Conservation (phyloP, 2,113 vertebrate genomes). For the Abramis brama region DNA sequence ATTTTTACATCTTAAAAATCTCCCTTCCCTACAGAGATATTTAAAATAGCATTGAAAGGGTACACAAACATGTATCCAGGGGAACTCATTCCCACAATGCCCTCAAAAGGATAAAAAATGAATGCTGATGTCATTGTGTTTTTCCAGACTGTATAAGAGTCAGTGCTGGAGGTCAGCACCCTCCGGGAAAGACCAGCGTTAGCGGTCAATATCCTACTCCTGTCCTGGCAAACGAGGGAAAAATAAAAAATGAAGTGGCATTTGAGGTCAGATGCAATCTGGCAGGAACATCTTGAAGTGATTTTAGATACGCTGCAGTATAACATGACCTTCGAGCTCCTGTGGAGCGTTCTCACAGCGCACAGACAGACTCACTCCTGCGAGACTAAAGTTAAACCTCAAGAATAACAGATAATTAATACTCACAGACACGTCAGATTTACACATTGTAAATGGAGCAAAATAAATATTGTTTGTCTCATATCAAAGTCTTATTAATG, state of each 20-base stretch:
- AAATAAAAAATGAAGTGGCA: conserved; percentile 12
- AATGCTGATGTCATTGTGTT: conserved; percentile 38
- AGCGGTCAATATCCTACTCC: conserved; percentile 55
- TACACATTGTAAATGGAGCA: neutral
- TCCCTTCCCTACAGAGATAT: neutral
- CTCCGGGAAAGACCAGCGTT: conserved; percentile 26
- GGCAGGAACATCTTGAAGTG: conserved; percentile 51
- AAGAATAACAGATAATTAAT: neutral
- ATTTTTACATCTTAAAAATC: neutral
- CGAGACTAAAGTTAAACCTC: no score
- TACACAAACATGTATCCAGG: conserved; percentile 21
- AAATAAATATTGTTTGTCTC: neutral
- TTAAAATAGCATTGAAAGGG: neutral
- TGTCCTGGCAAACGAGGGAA: conserved; percentile 16
- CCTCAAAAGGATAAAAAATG: conserved; percentile 50
- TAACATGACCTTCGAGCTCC: neutral
- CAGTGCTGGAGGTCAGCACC: conserved; percentile 10
- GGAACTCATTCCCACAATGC: neutral
- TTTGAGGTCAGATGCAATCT: conserved; percentile 50
- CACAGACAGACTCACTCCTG: no score
- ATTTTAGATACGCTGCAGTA: conserved; percentile 43
- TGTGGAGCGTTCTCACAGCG: neutral
- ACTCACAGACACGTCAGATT: neutral
- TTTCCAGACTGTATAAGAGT: conserved; percentile 15
- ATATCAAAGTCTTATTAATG: neutral